Base-by-base conservation (phyloP, 2,797 vertebrate species). In the Trachurus trachurus region DNA sequence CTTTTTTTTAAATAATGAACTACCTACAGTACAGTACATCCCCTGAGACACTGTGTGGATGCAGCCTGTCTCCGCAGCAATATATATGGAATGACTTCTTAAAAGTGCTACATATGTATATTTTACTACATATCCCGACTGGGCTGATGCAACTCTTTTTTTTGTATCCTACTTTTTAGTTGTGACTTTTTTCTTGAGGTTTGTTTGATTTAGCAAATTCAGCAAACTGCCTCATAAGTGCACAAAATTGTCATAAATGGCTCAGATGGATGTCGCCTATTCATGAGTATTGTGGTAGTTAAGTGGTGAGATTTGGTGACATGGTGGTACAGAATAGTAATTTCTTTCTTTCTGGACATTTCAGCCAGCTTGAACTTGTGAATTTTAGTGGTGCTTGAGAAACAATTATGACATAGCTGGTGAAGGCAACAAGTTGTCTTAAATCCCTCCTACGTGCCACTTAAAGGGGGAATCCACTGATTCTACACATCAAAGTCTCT, bases 1-100 rank as follows among this genome's bases (percentile, higher is more conserved):
- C 65, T 21, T 64, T 49, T 16, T 34, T 26, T 22, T 3, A 62
- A 62, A 74, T 54, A 47, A 65, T 59, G n/a, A 66, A 71, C 69
- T 57, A 45, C 42, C 15, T 8, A 9, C 66, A 57, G n/a, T n/a
- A n/a, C n/a, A n/a, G n/a, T n/a, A n/a, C 26, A 26, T 73, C 63
- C 83, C 66, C 37, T 56, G 40, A 70, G 52, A 67, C 6, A 17
- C 44, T 47, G 54, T 17, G 42, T 10, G 21, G 52, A 56, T 21
- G n/a, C 45, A 40, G 50, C 21, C 15, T 66, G 12, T 56, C 47
- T 37, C 37, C 56, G 62, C 26, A 58, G 47, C 19, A 75, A 9
- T 6, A 44, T 34, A 31, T 47, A 29, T 54, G 6, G n/a, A 34
- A 57, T 47, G 9, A 39, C 13, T 58, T 8, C 19, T 53, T 58